Evolutionary conservation across 2,113 vertebrate species (phyloP).

Genomic region (Tringa solitaria): DNA sequence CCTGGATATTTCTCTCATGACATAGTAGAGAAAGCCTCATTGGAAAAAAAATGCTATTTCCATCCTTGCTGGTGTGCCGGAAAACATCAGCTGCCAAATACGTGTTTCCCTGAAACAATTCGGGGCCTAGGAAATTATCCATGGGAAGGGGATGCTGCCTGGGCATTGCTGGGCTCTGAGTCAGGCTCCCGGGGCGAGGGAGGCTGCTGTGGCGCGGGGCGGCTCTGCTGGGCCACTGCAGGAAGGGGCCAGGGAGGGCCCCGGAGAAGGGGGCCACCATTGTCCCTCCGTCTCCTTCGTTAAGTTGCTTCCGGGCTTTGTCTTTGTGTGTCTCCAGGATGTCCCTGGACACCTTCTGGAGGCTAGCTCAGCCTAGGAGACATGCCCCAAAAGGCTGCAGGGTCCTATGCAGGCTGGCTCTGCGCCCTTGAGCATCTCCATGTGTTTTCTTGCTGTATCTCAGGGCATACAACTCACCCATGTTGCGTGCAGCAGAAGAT

Average conservation of each 20-base stretch:
- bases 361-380: background rate
- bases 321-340: background rate
- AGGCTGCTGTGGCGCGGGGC: accelerated
- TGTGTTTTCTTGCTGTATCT: accelerated
- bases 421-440: background rate
- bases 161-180: background rate
- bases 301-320: background rate
- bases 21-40: background rate
- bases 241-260: background rate
- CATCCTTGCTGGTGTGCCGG: background rate
- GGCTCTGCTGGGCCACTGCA: background rate
- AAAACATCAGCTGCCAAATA: background rate
- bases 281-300: background rate
- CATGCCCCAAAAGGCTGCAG: background rate
- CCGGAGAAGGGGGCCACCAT: background rate
- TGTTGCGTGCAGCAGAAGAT: background rate
- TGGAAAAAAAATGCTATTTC: background rate
- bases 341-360: background rate
- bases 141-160: background rate
- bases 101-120: background rate
- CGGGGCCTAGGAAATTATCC: background rate
- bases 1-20: constrained; percentile 37
- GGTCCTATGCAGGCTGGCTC: background rate
- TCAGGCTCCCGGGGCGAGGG: background rate
- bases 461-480: background rate